Evolutionary conservation across 2,113 vertebrate genomes (phyloP).

Genomic region (western clawed frog (Xenopus tropicalis)): UCB_Xtro_10.0 CM004444.2:145715001-145715500

Average conservation of each 20-base stretch:
- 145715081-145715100: slow-evolving; percentile 45
- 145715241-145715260: neutral
- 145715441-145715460: neutral
- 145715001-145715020: slow-evolving; percentile 24
- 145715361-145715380: neutral
- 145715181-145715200: slow-evolving; percentile 8
- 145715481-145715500: neutral
- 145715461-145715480: neutral
- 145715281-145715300: neutral
- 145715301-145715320: slow-evolving; percentile 7
- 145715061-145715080: slow-evolving; percentile 41
- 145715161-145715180: slow-evolving; percentile 27
- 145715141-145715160: slow-evolving; percentile 39
- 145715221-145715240: neutral
- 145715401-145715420: neutral
- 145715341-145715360: neutral
- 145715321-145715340: neutral
- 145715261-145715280: neutral
- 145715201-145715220: slow-evolving; percentile 11
- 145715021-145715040: slow-evolving; percentile 40
- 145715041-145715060: slow-evolving; percentile 29
- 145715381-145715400: neutral
- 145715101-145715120: slow-evolving; percentile 45
- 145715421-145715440: neutral
- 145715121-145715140: slow-evolving; percentile 38